Percentiles rank a stretch among this genome's conserved stretches.
phyloP scores from a whole-genome alignment of 2,797 vertebrate species.

The Chloroceryle amazona region DNA sequence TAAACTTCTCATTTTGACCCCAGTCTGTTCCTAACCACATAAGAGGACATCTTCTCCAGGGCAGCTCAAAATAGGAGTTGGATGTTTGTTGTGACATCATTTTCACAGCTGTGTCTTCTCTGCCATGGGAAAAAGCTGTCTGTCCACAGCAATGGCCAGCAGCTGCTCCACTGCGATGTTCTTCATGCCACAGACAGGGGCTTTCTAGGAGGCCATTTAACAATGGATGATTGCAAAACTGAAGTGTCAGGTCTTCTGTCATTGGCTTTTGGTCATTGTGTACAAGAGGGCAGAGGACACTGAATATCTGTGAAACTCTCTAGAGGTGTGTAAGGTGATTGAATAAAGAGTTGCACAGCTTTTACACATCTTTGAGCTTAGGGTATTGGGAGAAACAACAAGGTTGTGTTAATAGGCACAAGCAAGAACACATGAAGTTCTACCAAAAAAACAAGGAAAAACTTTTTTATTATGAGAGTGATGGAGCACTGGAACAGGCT shows the following conservation, averaged over 20 bases:
- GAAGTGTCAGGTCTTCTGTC: not conserved
- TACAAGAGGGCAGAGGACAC: not conserved
- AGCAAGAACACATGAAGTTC: not conserved
- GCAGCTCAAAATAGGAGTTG: not conserved
- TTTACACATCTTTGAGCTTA: fast-evolving
- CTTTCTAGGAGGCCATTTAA: not conserved
- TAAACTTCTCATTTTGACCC: not conserved
- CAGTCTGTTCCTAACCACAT: not conserved
- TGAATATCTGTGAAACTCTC: not conserved
- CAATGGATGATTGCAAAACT: not conserved
- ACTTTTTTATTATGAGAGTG: not conserved
- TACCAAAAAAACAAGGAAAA: not conserved
- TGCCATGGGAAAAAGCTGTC: not conserved
- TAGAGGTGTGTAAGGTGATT: fast-evolving
- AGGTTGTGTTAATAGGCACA: no score
- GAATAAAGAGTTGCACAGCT: not conserved
- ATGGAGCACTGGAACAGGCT: not conserved
- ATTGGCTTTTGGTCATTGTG: not conserved
- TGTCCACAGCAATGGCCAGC: not conserved
- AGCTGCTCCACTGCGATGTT: not conserved
- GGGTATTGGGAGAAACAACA: not conserved
- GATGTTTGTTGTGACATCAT: not conserved
- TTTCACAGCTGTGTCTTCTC: not conserved
- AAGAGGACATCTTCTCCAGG: not conserved
- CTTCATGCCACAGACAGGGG: not conserved